Evolutionary conservation across 2,797 vertebrate genomes (phyloP), one percentile per base, ranked within the genome.

Genomic region (Neostethus bicornis): DNA sequence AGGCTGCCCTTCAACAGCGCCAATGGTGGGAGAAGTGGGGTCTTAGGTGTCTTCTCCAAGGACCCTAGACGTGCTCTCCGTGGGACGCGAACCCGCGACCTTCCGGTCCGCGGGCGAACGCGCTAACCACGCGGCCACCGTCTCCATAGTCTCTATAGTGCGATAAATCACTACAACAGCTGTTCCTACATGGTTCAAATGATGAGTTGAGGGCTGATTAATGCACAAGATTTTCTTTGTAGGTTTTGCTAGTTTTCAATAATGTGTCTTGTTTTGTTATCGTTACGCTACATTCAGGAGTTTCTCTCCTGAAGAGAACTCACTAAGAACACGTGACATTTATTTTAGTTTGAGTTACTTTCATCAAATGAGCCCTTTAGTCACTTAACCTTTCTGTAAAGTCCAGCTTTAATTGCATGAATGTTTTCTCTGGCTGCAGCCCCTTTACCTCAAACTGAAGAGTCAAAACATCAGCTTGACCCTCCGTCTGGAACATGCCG

Each of bases 321-420:
- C 6, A 3, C 12, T 34, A 34, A n/a, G 32, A 5, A 21, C 35
- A 13, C 51, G 51, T 63, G 73, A 54, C 72, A 76, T 85, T 74
- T 81, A 56, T 35, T 62, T 50, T 59, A 23, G 31, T 55, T 48
- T 57, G 48, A 65, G 49, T 54, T 70, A 51, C 58, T 69, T 52
- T 61, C 47, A 69, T 74, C 44, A 66, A 52, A 68, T 51, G 42
- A 38, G 32, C 24, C 41, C 26, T 54, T 73, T 35, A 46, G 34
- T 66, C 47, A 14, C 56, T 59, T 81, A 74, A 83, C 84, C 79
- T 79, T 84, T 73, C 20, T 31, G 28, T 50, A 51, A 81, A 62
- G 53, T 73, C 52, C 37, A 3, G 5, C 48, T 50, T 58, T 85
- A 80, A 81, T 70, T 65, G 63, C 56, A 45, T 4, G 4, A 52